Base-by-base conservation (phyloP, 2,888 invertebrate species). In the Caenorhabditis afra region DNA sequence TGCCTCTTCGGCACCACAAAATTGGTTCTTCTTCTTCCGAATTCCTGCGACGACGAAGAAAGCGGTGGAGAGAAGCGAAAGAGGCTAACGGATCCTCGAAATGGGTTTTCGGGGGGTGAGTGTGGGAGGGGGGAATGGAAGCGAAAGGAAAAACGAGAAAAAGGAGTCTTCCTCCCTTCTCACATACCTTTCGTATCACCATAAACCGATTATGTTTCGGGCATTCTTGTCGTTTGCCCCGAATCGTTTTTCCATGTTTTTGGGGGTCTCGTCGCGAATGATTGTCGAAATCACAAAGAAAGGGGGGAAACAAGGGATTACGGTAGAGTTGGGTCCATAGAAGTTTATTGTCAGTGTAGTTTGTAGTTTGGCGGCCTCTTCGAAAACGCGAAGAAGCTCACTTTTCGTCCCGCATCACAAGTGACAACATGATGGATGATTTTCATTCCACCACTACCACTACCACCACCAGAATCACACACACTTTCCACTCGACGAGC, bases 351-450 rank as follows among this genome's bases (percentile, higher is more conserved):
- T n/a, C n/a, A n/a, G n/a, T n/a, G n/a, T n/a, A n/a, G n/a, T n/a
- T n/a, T n/a, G n/a, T n/a, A n/a, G n/a, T n/a, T n/a, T n/a, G n/a
- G n/a, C n/a, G n/a, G n/a, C n/a, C n/a, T n/a, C n/a, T n/a, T n/a
- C n/a, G n/a, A n/a, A n/a, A n/a, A n/a, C n/a, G n/a, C n/a, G n/a
- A n/a, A n/a, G n/a, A n/a, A n/a, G 16, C 49, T 49, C 49, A 22
- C 12, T 22, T 22, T 49, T 52, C 52, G n/a, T 23, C 3, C 20
- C 20, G 12, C 52, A 52, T 52, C 52, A 52, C 52, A 70, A 70
- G 70, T 70, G 70, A 70, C 70, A 70, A 53, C 61, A 55, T 70
- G 70, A 70, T 70, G 70, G 70, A 70, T 70, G 61, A 70, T 70
- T 58, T 29, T 47, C 41, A 57, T 16, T 29, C 29, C 10, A 16